Evolutionary conservation across 2,113 vertebrate species (phyloP).

Genomic region (Colius striatus): DNA sequence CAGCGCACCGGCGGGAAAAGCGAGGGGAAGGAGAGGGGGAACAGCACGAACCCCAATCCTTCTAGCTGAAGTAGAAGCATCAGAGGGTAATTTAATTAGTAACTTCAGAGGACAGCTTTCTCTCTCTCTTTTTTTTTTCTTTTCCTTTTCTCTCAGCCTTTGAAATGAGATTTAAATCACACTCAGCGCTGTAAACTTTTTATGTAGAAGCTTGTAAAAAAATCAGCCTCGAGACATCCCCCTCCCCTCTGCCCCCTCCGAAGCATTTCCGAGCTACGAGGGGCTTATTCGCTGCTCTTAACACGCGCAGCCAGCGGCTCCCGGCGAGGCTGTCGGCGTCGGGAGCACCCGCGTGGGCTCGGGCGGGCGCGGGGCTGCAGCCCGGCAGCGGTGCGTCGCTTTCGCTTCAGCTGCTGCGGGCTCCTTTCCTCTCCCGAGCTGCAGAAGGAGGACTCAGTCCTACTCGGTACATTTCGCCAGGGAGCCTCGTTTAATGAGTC

Average conservation of each 20-base stretch:
- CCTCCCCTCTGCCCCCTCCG: constrained; percentile 13
- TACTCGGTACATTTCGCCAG: background rate
- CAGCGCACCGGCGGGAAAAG: background rate
- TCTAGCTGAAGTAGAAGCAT: background rate
- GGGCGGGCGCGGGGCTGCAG: background rate
- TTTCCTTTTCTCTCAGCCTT: background rate
- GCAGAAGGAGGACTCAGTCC: constrained; percentile 12
- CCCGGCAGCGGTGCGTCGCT: background rate
- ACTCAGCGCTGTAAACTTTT: constrained; percentile 42
- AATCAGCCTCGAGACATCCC: constrained; percentile 31
- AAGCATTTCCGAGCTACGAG: constrained; percentile 13
- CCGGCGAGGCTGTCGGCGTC: background rate
- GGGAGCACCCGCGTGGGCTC: background rate
- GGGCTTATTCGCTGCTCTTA: background rate
- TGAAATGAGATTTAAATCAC: constrained; percentile 59
- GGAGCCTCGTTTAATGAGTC: constrained; percentile 8
- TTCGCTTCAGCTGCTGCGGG: background rate
- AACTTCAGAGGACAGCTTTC: constrained; percentile 35
- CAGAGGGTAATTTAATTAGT: constrained; percentile 44
- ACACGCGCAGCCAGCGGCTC: background rate
- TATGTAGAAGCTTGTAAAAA: constrained; percentile 52
- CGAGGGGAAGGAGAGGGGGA: background rate
- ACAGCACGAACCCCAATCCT: background rate
- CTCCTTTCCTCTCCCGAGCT: background rate
- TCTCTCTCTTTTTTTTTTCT: background rate